Evolutionary conservation across 1,140 invertebrate genomes (phyloP), one percentile per base, ranked within the genome.

Genomic region (Hyles euphorbiae): DNA sequence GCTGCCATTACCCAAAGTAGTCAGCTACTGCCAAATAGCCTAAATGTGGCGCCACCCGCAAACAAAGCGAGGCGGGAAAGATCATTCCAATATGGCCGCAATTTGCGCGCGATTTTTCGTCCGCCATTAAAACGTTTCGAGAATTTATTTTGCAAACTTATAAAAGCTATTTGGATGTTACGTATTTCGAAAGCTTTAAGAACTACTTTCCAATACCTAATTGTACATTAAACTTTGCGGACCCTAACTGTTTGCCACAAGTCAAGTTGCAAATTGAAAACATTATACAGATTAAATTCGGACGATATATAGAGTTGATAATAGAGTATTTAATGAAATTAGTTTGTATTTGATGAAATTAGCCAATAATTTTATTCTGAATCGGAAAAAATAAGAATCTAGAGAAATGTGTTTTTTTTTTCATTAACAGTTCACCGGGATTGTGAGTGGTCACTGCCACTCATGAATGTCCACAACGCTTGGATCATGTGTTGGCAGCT

Each of bases 271-370:
- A 76, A 82, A 82, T 80, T 74, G 68, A 81, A 81, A 82, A 81
- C 81, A 83, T 85, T 81, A 78, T 78, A 82, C 73, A 81, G 79
- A 84, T 82, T 84, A 81, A 84, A 84, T 78, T 78, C 65, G 48
- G 40, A 46, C 22, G 67, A 79, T 58, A 43, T 67, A 73, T 61
- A 63, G 74, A 76, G 80, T 43, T 66, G 68, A 44, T 22, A 34
- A 34, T 5, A 40, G 8, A 5, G 1, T 40, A 40, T 5, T 40
- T 40, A 40, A 1, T 40, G 4, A 40, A 8, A 8, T 40, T 5
- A 40, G 22, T 22, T 1, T 22, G 22, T 22, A 22, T 22, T 22
- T 22, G 22, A 22, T 22, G 22, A 22, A 22, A 22, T 22, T 0
- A 2, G 22, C 22, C 22, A 22, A 22, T 22, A 22, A 22, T 22